A percentile compares a stretch with the other conserved stretches of the same genome.
phyloP scores from a whole-genome alignment of 2,888 invertebrate genomes.

The Sphecodes monilicornis region DNA sequence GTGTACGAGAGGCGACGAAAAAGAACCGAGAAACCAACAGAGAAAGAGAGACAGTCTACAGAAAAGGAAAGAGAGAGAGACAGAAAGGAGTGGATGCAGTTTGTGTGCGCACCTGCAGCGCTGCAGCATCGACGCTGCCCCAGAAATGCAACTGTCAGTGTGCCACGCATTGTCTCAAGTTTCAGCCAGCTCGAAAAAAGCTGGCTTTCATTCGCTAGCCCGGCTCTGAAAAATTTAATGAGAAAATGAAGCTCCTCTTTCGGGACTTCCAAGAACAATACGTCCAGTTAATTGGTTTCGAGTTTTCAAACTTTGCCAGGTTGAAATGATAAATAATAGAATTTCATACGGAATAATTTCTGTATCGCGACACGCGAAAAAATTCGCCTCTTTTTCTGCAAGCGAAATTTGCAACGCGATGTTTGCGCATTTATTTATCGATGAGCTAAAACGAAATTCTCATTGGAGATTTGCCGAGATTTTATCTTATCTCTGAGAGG shows the following conservation, averaged over 20 bases:
- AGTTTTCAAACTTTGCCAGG: not conserved
- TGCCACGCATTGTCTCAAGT: constrained; percentile 45
- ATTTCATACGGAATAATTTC: not conserved
- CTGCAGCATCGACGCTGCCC: constrained; percentile 35
- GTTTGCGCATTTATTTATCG: not conserved
- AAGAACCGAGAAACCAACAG: not conserved
- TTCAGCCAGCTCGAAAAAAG: constrained; percentile 18
- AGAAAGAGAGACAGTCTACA: not conserved
- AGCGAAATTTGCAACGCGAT: not conserved
- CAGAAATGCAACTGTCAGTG: constrained; percentile 44
- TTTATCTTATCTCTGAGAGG: not conserved
- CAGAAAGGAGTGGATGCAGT: constrained; percentile 40
- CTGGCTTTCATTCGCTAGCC: not conserved
- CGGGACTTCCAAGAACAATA: constrained; percentile 2
- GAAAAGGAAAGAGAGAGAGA: not conserved
- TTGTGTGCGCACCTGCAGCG: constrained; percentile 46
- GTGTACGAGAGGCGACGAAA: constrained; percentile 12
- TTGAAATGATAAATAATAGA: not conserved
- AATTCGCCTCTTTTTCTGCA: too few relatives aligned
- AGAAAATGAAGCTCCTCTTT: constrained; percentile 22
- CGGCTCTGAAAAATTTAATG: constrained; percentile 24
- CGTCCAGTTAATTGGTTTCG: constrained; percentile 32
- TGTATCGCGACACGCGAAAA: not conserved
- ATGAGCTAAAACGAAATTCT: not conserved
- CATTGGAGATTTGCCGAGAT: not conserved